A percentile compares a stretch with the other conserved stretches of the same genome.
Conservation (phyloP, 2,113 vertebrate species). For the Tachycineta bicolor region DNA sequence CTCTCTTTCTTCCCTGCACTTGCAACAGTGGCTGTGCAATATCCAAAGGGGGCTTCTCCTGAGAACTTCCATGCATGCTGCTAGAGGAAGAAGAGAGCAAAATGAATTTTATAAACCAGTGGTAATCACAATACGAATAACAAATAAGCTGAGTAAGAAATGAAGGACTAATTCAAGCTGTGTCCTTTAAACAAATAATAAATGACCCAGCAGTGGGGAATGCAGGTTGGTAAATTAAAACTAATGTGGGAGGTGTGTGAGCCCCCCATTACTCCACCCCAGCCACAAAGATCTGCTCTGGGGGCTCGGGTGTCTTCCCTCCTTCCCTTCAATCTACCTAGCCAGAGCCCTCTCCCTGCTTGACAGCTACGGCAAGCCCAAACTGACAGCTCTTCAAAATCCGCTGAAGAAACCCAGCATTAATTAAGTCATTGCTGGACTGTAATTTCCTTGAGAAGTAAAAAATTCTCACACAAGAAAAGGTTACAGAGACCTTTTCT, state of each 20-base stretch:
- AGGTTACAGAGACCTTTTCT: constrained; percentile 99
- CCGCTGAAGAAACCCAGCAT: constrained; percentile 91
- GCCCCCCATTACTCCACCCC: background rate
- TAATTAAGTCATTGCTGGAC: constrained; percentile 99
- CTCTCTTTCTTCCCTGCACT: background rate
- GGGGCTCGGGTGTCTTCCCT: constrained; percentile 63
- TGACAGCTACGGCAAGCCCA: constrained; percentile 90
- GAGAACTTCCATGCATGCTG: background rate
- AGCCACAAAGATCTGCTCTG: background rate
- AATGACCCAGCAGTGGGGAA: constrained; percentile 64
- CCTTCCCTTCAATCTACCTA: constrained; percentile 83
- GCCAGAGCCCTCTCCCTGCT: constrained; percentile 72
- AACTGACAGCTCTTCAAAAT: constrained; percentile 96
- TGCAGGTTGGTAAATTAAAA: constrained; percentile 67
- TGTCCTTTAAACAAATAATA: constrained; percentile 70
- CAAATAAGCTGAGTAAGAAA: constrained; percentile 56
- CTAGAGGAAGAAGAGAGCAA: background rate
- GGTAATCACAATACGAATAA: constrained; percentile 55
- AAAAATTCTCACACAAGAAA: constrained; percentile 99
- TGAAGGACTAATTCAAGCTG: constrained; percentile 54
- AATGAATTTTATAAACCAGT: constrained; percentile 31
- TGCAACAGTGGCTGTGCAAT: background rate
- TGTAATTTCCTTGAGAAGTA: constrained; percentile 99
- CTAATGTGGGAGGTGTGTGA: constrained; percentile 25
- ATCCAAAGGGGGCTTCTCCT: background rate